Percentiles rank a stretch among this genome's conserved stretches.
These are phyloP conservation scores for Poecilia gillii DNA, from an alignment of 2,797 vertebrate species.

Conservation along the genomic window DNA sequence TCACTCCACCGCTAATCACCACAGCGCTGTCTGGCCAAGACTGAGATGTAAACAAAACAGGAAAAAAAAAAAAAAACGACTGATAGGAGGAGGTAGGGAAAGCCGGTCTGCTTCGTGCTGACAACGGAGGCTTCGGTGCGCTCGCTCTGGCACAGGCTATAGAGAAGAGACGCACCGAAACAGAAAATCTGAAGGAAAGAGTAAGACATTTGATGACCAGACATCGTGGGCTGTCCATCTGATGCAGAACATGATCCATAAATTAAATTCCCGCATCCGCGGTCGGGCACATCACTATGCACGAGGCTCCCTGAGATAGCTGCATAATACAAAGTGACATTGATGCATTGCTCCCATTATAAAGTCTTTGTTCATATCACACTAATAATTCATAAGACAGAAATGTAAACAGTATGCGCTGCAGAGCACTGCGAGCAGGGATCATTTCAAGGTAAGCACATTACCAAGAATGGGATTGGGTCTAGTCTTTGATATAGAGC, in stretches of 20 bases:
- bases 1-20: slow-evolving; percentile 80
- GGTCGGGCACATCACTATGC: slow-evolving; percentile 75
- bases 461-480: slow-evolving; percentile 63
- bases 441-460: slow-evolving; percentile 79
- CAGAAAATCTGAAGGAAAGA: not conserved
- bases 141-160: slow-evolving; percentile 13
- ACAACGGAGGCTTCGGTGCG: slow-evolving; percentile 46
- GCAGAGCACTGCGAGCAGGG: slow-evolving; percentile 65
- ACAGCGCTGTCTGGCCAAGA: slow-evolving; percentile 63
- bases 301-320: slow-evolving; percentile 73
- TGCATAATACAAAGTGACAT: slow-evolving; percentile 81
- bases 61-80: slow-evolving; percentile 57
- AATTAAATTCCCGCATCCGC: slow-evolving; percentile 73
- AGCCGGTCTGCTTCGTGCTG: slow-evolving; percentile 57
- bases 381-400: slow-evolving; percentile 83
- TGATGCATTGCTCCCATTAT: slow-evolving; percentile 81
- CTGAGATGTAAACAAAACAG: slow-evolving; percentile 79
- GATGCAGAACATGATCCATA: slow-evolving; percentile 65
- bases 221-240: slow-evolving; percentile 52
- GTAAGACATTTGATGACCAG: slow-evolving; percentile 52
- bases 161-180: slow-evolving; percentile 11
- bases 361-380: slow-evolving; percentile 81
- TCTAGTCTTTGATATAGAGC: slow-evolving; percentile 66
- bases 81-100: slow-evolving; percentile 20
- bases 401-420: slow-evolving; percentile 80